Base-by-base conservation (phyloP, 2,888 invertebrate genomes). In the Drosophila antonietae region DNA sequence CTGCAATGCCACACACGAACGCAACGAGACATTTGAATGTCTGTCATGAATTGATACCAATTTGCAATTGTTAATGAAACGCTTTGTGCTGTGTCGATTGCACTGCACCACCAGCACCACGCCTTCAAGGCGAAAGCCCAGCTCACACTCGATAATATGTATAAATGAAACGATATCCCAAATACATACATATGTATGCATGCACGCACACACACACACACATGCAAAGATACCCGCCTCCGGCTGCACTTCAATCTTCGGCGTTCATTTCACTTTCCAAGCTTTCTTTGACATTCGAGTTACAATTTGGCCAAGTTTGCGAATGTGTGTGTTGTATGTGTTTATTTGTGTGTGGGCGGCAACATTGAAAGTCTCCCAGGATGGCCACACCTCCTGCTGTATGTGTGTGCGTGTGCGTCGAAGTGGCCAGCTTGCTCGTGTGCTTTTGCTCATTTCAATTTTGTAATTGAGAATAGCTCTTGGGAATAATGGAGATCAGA, bases 401-500 rank as follows among this genome's bases (percentile, higher is more conserved):
- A 3, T 49, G 39, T 60, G 37, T 64, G 20, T 52, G 46, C n/a
- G 37, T 37, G 7, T n/a, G 39, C 5, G 7, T 51, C 28, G 63
- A 47, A 43, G 20, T 73, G 72, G 61, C 49, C 69, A 64, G 67
- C 47, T 37, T 49, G 15, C 31, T 65, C 44, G 65, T 74, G 70
- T 71, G 71, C 64, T 69, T 72, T 80, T 83, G 88, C 83, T 91
- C 90, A 90, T 84, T 91, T 90, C 88, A 89, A 91, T 91, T 90
- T 89, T 84, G 88, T 91, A 91, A 91, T 89, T 90, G 89, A 88
- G 91, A 89, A 89, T 91, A 86, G 84, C 90, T 83, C 88, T 88
- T 87, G 87, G 90, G 88, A 80, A 89, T 89, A 90, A 90, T 88
- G 84, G 84, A 90, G 91, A 91, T 91, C 89, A 87, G 88, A 91